Evolutionary conservation across 37 sponge, comb jelly and placozoan species (phyloP), one percentile per base, ranked within the genome.

Genomic region (Hexactinellida sp.): DNA sequence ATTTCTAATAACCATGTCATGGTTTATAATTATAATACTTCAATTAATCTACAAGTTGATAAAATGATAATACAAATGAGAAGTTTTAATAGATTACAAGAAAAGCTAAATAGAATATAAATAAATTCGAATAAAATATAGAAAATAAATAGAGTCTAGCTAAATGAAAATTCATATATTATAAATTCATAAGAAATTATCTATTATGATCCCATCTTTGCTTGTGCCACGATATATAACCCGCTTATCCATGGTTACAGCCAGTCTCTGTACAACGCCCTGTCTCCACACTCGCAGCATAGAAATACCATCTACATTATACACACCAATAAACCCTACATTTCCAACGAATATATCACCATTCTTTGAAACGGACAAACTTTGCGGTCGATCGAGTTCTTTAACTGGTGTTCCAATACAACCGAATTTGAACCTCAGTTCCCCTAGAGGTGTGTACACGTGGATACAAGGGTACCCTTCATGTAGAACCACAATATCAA

Each of bases 171-270:
- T 63, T 25, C 21, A 63, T 19, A 47, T 47, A 47, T 47, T 47
- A 47, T 47, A 47, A 9, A 16, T 19, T 47, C 52, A 47, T 16
- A 47, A 16, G 34, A 23, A 63, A 25, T 7, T n/a, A 10, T 63
- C 76, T 63, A 63, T 63, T 7, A 63, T 63, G 76, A 63, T 63
- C 76, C 76, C 76, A 32, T 63, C 76, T n/a, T 63, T 63, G 34
- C 76, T 63, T 5, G 5, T 28, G 13, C 76, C 76, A 10, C 76
- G 21, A n/a, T 63, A 63, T n/a, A 63, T n/a, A 7, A 63, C 76
- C 25, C 76, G 21, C 13, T 23, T 63, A 23, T 63, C 76, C 25
- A 7, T n/a, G 3, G 76, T 63, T 5, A 63, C 76, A 10, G 76
- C 76, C 3, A 63, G 21, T 32, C 76, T 7, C 76, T 63, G 76